Percentiles rank a stretch among this genome's conserved stretches.
phyloP scores from a whole-genome alignment of 2,113 vertebrate genomes.

The Miniopterus natalensis region DNA sequence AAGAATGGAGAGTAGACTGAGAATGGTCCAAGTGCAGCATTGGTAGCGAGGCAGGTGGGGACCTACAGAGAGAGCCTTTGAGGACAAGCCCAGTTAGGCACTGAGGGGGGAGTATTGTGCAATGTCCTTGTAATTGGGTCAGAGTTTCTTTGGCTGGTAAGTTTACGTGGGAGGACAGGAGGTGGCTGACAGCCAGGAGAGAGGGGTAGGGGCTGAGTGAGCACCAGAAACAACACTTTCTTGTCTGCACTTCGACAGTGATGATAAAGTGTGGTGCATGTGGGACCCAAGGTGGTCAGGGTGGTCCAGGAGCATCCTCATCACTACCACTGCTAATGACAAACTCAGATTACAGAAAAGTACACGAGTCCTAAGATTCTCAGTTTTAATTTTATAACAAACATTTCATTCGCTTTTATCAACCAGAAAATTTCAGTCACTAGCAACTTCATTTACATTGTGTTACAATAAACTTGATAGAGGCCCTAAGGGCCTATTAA shows the following conservation, averaged over 20 bases:
- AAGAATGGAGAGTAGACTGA: neutral
- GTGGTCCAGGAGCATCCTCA: neutral
- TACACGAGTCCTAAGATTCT: neutral
- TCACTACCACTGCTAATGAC: neutral
- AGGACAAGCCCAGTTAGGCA: neutral
- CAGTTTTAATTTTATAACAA: constrained; percentile 18
- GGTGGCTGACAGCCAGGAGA: neutral
- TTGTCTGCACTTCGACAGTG: neutral
- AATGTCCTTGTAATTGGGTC: neutral
- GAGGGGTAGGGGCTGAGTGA: neutral
- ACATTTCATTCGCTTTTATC: neutral
- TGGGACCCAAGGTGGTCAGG: neutral
- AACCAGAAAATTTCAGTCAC: constrained; percentile 3
- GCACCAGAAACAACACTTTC: neutral
- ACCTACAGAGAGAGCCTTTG: neutral
- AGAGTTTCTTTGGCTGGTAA: neutral
- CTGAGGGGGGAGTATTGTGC: neutral
- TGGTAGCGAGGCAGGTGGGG: neutral
- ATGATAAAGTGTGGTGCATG: neutral
- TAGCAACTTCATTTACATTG: neutral
- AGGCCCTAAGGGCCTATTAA: neutral
- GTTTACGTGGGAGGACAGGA: neutral
- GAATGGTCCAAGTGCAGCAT: neutral
- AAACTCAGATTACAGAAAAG: neutral
- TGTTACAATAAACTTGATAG: neutral